Conservation (phyloP, 2,113 vertebrate species). For the Acrocephalus kingi region DNA sequence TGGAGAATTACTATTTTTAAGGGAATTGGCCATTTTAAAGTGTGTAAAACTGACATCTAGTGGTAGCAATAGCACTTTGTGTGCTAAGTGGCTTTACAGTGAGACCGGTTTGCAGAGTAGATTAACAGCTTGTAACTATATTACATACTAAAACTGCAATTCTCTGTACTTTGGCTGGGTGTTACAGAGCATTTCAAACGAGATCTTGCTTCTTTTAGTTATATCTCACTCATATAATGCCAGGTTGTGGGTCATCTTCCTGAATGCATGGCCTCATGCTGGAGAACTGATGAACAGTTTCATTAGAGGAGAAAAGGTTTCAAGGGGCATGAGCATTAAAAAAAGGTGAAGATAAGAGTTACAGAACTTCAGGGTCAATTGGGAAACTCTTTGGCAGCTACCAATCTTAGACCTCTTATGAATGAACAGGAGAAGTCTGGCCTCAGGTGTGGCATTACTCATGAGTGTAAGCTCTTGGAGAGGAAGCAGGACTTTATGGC, state of each 20-base stretch:
- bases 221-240: background rate
- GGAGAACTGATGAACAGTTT: background rate
- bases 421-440: background rate
- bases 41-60: constrained; percentile 64
- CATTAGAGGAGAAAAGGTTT: background rate
- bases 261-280: background rate
- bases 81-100: background rate
- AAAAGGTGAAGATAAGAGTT: background rate
- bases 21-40: background rate
- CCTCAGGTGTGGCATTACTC: background rate
- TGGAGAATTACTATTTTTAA: background rate
- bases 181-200: background rate
- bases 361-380: background rate
- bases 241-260: background rate
- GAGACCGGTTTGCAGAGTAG: background rate
- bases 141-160: background rate
- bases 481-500: background rate
- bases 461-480: background rate
- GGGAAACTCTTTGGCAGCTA: background rate
- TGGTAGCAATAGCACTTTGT: background rate
- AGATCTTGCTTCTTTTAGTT: background rate
- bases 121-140: background rate
- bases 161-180: background rate
- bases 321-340: background rate
- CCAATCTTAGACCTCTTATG: background rate